phyloP scores from a whole-genome alignment of 2,888 invertebrate genomes.

The Sminthurides aquaticus region DNA sequence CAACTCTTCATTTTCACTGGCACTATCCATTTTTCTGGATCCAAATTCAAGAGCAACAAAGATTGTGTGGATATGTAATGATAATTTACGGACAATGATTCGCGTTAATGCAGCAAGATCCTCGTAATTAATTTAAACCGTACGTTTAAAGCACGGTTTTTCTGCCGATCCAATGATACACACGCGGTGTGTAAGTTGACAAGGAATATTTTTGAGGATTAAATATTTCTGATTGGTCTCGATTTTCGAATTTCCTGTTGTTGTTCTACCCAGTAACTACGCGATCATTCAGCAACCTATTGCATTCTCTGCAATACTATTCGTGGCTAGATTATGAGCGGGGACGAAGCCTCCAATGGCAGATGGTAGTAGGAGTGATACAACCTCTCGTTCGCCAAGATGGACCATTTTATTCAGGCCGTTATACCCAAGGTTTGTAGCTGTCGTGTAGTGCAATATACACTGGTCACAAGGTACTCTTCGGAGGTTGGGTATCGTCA shows the following conservation, averaged over 20 bases:
- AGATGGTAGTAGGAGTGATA: no score
- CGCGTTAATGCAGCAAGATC: no score
- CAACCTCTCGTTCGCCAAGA: no score
- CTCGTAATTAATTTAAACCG: no score
- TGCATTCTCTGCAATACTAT: neutral
- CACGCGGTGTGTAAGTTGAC: no score
- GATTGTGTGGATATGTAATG: neutral
- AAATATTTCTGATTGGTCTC: neutral
- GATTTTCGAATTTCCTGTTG: neutral
- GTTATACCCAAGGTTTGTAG: no score
- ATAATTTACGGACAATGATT: neutral
- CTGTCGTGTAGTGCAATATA: no score
- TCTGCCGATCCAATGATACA: no score
- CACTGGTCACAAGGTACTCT: no score
- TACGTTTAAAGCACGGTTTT: no score
- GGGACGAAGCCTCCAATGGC: neutral
- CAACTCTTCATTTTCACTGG: constrained; percentile 56
- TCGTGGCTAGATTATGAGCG: neutral
- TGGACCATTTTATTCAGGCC: no score
- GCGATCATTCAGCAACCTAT: neutral
- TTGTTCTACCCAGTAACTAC: neutral
- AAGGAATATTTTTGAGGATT: neutral
- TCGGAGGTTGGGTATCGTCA: no score
- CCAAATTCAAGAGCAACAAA: neutral
- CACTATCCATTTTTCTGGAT: constrained; percentile 34